Evolutionary conservation across 1,140 invertebrate genomes (phyloP).

Genomic region (Zeugodacus cucurbitae): DNA sequence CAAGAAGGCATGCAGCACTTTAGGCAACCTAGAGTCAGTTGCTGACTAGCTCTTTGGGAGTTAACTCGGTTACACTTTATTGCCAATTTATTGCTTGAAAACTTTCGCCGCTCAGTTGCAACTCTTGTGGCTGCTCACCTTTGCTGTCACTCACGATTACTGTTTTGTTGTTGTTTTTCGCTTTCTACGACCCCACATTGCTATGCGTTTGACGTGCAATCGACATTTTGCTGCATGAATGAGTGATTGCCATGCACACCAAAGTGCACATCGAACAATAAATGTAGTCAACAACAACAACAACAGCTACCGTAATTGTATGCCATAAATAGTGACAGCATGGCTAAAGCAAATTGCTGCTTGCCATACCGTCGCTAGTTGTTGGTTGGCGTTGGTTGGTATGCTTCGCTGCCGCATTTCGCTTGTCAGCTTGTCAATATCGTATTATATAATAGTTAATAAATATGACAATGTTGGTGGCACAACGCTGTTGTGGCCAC

Average conservation of each 20-base stretch:
- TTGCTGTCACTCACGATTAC: not conserved
- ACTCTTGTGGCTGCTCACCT: not conserved
- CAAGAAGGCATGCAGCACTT: not conserved
- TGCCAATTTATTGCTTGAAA: not conserved
- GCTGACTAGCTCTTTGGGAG: too few species aligned
- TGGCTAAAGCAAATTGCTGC: not conserved
- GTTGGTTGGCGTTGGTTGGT: not conserved
- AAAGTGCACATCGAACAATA: not conserved
- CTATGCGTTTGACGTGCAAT: not conserved
- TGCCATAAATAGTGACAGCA: not conserved
- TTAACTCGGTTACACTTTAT: too few species aligned
- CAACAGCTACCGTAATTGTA: not conserved
- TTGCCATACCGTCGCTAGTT: not conserved
- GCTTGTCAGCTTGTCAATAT: not conserved
- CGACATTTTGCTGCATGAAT: not conserved
- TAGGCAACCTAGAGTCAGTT: not conserved
- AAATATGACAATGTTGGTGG: conserved; percentile 23
- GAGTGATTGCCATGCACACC: not conserved
- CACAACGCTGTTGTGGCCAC: not conserved
- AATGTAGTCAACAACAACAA: not conserved
- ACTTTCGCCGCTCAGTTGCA: not conserved
- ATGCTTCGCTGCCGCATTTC: not conserved
- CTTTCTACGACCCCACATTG: not conserved
- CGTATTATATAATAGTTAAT: not conserved
- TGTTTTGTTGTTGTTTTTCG: not conserved